Conservation (phyloP, 2,888 invertebrate species). For the Mallateleia sp. region DNA sequence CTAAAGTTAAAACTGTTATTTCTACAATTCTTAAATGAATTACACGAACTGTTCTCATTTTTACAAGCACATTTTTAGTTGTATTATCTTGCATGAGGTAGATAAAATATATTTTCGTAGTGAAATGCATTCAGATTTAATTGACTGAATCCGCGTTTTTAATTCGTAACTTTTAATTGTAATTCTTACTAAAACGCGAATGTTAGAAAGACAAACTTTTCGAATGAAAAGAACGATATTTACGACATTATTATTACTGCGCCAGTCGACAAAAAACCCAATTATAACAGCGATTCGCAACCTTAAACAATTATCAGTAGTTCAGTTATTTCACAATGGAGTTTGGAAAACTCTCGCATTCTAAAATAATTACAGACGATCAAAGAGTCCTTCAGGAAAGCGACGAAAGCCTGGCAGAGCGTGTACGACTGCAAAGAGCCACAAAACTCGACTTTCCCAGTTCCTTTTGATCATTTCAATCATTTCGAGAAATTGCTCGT, state of each 20-base stretch:
- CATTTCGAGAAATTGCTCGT: conserved; percentile 95
- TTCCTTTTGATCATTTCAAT: conserved; percentile 93
- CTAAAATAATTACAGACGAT: conserved; percentile 90
- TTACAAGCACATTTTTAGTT: too few species aligned
- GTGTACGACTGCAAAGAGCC: conserved; percentile 95
- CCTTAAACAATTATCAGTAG: conserved; percentile 41
- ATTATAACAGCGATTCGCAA: background rate
- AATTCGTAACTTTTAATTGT: too few species aligned
- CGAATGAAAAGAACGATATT: too few species aligned
- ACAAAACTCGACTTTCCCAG: conserved; percentile 93
- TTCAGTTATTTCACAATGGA: conserved; percentile 25
- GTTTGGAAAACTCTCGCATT: conserved; percentile 47
- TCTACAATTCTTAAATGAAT: too few species aligned
- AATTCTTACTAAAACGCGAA: too few species aligned
- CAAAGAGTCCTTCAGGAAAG: conserved; percentile 91
- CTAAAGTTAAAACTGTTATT: too few species aligned
- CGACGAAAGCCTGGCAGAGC: conserved; percentile 92
- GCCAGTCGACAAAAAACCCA: background rate
- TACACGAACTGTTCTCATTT: too few species aligned
- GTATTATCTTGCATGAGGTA: too few species aligned
- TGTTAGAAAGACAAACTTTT: background rate
- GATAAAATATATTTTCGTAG: too few species aligned
- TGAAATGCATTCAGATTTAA: too few species aligned
- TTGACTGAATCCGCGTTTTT: too few species aligned
- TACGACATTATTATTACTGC: background rate